Evolutionary conservation across 1,140 invertebrate genomes (phyloP), one percentile per base, ranked within the genome.

Genomic region (Halesus radiatus): DNA sequence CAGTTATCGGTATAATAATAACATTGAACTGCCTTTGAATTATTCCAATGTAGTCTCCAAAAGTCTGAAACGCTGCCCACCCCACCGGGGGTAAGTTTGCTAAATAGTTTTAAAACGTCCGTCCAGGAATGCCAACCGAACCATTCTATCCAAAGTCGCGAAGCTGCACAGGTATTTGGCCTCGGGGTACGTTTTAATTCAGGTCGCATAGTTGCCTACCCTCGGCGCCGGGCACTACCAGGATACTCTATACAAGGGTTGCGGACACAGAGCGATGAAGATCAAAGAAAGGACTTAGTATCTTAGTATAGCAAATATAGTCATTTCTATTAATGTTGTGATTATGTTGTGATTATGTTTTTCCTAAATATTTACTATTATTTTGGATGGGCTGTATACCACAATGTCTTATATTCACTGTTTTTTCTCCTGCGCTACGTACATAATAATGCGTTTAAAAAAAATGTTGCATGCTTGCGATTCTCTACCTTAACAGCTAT

Each of bases 81-180:
- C 45, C 62, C 68, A 53, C 45, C 50, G 37, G 20, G 22, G 18
- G 8, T 54, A 72, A 53, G 45, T 72, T 53, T 20, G 20, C 68
- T 72, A 72, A 72, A 72, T 72, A 72, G 72, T 75, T 75, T 75
- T 75, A 56, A 75, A 75, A 56, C 72, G 72, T 75, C 53, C 26
- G 53, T 58, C 53, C 53, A 58, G 72, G 72, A 56, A 75, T 75
- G 52, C 72, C 53, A 58, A 56, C 72, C 26, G 54, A 58, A 58
- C 66, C 68, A 20, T 72, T 72, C 68, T 52, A 22, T 72, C 68
- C 50, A 26, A 15, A 72, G 68, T 72, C 68, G 22, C 53, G 68
- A 72, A 53, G 68, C 22, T 70, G 37, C 16, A 4, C 72, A 75
- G 72, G 72, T 75, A 75, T 75, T 75, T 15, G 54, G 70, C 20